Conservation (phyloP, 1,140 invertebrate species). For the Streblospio benedicti region DNA sequence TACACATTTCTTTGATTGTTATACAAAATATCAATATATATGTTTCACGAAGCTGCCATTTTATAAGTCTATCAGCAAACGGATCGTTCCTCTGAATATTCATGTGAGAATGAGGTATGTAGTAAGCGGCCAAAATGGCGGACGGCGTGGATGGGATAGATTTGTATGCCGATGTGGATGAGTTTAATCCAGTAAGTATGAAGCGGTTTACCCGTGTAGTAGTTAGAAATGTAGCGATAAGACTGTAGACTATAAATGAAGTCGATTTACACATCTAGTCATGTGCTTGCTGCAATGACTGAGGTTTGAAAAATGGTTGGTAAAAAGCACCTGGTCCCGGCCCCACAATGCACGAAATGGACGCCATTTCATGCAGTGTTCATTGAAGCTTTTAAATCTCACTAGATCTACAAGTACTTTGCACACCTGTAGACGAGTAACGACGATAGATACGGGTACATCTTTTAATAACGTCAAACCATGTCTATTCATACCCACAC, state of each 20-base stretch:
- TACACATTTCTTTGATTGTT: too few relatives aligned
- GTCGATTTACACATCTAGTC: neutral
- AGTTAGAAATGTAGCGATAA: neutral
- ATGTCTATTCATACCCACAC: too few relatives aligned
- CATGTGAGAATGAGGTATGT: too few relatives aligned
- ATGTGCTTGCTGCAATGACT: slow-evolving; percentile 1
- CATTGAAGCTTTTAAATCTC: too few relatives aligned
- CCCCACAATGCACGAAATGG: neutral
- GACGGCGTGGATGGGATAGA: slow-evolving; percentile 84
- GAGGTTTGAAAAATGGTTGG: neutral
- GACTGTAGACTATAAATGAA: neutral
- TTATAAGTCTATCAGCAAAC: too few relatives aligned
- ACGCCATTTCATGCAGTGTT: neutral
- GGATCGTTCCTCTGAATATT: too few relatives aligned
- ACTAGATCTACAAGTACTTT: too few relatives aligned
- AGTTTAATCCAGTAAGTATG: slow-evolving; percentile 71
- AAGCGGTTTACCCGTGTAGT: slow-evolving; percentile 2
- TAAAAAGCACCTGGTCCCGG: neutral
- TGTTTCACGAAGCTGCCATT: too few relatives aligned
- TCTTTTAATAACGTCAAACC: too few relatives aligned
- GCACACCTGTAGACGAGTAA: too few relatives aligned
- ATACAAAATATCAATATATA: too few relatives aligned
- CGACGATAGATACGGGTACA: too few relatives aligned
- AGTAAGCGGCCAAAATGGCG: slow-evolving; percentile 88
- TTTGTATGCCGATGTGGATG: slow-evolving; percentile 89